These are phyloP conservation scores for Dolichoris vasculosae DNA, from an alignment of 1,140 invertebrate species.

Conservation along the genomic window DNA sequence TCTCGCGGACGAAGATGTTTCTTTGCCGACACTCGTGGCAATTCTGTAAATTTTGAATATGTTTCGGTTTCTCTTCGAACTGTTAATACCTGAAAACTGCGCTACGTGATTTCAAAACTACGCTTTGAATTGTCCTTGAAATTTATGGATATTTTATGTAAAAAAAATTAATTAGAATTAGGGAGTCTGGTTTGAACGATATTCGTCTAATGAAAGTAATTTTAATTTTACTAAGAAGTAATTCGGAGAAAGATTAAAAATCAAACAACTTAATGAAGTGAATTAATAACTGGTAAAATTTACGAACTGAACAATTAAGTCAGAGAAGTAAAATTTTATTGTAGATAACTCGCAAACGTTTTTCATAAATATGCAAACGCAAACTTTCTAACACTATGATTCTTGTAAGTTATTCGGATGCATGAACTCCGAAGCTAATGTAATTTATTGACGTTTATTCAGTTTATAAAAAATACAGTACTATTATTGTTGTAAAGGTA, in stretches of 20 bases:
- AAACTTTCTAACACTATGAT: constrained; percentile 3
- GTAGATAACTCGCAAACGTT: neutral
- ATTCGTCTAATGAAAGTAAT: neutral
- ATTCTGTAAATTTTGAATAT: neutral
- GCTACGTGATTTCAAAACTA: neutral
- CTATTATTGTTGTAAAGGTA: constrained; percentile 10
- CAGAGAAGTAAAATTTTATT: neutral
- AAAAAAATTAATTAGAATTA: neutral
- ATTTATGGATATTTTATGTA: neutral
- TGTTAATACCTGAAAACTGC: neutral
- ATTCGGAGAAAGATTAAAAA: neutral
- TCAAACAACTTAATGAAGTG: neutral
- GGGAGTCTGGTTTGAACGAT: neutral
- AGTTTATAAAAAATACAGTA: neutral
- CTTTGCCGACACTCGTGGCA: neutral
- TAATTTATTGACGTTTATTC: neutral
- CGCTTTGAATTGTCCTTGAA: too few species aligned
- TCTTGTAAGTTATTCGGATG: neutral
- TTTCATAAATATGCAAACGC: constrained; percentile 18
- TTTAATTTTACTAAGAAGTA: neutral
- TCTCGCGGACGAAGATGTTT: neutral
- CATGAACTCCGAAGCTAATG: neutral
- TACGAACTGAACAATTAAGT: neutral
- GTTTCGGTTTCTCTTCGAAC: neutral
- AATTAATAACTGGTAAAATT: constrained; percentile 5